Percentiles rank a stretch among this genome's conserved stretches.
These are phyloP conservation scores for Epinotia ramella DNA, from an alignment of 2,888 invertebrate species.

Conservation along the genomic window DNA sequence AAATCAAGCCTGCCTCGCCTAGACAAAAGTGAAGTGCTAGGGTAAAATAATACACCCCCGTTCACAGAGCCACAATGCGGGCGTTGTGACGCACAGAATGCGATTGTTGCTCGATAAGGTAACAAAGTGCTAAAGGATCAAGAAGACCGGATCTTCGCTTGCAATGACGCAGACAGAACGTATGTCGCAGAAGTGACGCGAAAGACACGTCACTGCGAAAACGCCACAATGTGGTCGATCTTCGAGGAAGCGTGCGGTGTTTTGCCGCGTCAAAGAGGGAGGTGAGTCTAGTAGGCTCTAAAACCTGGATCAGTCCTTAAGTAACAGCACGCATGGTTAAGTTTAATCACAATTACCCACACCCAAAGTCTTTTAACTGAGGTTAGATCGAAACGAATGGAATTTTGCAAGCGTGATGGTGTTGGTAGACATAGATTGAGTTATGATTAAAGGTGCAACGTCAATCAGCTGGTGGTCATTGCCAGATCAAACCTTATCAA, in stretches of 20 bases:
- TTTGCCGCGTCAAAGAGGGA: not conserved
- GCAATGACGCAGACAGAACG: not conserved
- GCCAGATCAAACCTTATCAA: too few species aligned
- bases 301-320: not conserved
- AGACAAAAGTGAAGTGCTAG: not conserved
- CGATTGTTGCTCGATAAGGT: not conserved
- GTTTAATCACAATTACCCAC: not conserved
- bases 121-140: too few species aligned
- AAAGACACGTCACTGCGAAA: not conserved
- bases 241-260: not conserved
- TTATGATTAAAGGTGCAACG: too few species aligned
- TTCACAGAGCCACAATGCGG: not conserved
- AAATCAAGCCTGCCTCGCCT: not conserved
- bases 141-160: too few species aligned
- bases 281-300: not conserved
- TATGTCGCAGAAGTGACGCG: not conserved
- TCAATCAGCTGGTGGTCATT: too few species aligned
- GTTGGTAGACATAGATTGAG: not conserved
- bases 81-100: not conserved
- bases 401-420: not conserved
- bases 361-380: not conserved
- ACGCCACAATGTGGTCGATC: not conserved
- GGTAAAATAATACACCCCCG: not conserved
- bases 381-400: constrained; percentile 2
- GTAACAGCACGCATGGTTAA: not conserved